Evolutionary conservation across 2,113 vertebrate species (phyloP).

Genomic region (human): GRCh38 chr1:27999501-28000000

Average conservation of each 20-base stretch:
- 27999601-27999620: constrained; percentile 36
- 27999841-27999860: background rate
- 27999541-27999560: constrained; percentile 13
- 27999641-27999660: background rate
- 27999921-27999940: constrained; percentile 3
- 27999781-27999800: background rate
- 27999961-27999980: constrained; percentile 99
- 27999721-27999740: constrained; percentile 21
- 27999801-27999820: background rate
- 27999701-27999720: background rate
- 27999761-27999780: background rate
- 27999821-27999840: background rate
- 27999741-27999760: constrained; percentile 28
- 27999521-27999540: constrained; percentile 14
- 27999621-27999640: background rate
- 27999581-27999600: background rate
- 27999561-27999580: background rate
- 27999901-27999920: constrained; percentile 6
- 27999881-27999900: background rate
- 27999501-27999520: background rate
- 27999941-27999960: constrained; percentile 82
- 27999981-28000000: constrained; percentile 98
- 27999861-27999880: background rate
- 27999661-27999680: background rate
- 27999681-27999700: background rate